These are phyloP conservation scores for Hyles euphorbiae DNA, from an alignment of 1,140 invertebrate species.

Conservation along the genomic window DNA sequence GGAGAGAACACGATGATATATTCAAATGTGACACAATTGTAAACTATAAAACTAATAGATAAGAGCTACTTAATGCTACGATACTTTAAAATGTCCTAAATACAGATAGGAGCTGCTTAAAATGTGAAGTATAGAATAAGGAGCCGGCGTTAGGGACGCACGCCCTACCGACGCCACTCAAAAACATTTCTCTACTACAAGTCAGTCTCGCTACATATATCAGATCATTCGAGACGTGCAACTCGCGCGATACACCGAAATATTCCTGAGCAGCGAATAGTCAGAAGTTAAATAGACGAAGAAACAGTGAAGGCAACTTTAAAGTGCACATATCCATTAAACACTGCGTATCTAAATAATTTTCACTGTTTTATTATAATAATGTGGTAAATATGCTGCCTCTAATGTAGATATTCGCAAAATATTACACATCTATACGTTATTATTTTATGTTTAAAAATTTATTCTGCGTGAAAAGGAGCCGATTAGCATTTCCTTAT, in stretches of 20 bases:
- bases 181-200: constrained; percentile 20
- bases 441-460: constrained; percentile 32
- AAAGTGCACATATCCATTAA: constrained; percentile 32
- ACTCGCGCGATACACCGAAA: constrained; percentile 8
- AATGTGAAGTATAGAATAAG: too few species aligned
- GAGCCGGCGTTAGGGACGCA: not conserved
- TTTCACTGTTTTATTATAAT: constrained; percentile 40
- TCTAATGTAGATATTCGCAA: constrained; percentile 70
- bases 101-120: too few species aligned
- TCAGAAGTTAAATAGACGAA: not conserved
- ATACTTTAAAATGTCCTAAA: too few species aligned
- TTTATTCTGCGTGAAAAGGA: constrained; percentile 44
- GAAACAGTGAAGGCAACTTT: constrained; percentile 56
- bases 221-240: constrained; percentile 34
- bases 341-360: constrained; percentile 38
- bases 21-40: too few species aligned
- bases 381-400: constrained; percentile 58
- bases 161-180: constrained; percentile 19
- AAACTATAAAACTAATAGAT: too few species aligned
- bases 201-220: constrained; percentile 27
- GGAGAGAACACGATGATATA: too few species aligned
- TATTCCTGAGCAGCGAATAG: constrained; percentile 19
- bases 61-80: too few species aligned
- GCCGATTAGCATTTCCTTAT: too few species aligned
- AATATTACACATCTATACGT: constrained; percentile 63